phyloP scores from a whole-genome alignment of 2,113 vertebrate genomes.

The Charadrius vociferus region DNA sequence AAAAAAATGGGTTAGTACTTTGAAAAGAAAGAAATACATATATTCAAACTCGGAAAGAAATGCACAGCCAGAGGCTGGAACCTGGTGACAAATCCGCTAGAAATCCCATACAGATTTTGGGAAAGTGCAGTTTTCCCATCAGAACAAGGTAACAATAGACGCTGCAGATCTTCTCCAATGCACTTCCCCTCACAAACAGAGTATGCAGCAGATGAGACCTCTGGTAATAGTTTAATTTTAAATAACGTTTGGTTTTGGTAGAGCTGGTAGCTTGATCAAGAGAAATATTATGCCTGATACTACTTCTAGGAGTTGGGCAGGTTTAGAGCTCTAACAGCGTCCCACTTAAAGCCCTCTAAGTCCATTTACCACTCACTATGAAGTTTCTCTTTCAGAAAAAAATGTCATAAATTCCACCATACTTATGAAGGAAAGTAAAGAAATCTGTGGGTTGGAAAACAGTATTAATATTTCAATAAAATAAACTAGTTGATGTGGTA shows the following conservation, averaged over 20 bases:
- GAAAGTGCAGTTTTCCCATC: not conserved
- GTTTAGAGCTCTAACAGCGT: not conserved
- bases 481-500: constrained; percentile 20
- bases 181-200: not conserved
- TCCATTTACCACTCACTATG: not conserved
- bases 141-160: not conserved
- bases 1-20: not conserved
- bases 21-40: not conserved
- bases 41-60: not conserved
- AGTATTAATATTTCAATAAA: constrained; percentile 22
- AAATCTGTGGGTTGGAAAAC: not conserved
- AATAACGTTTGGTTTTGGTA: not conserved
- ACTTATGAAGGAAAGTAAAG: not conserved
- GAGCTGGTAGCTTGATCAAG: not conserved
- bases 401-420: not conserved
- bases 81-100: not conserved
- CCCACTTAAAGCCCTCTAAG: not conserved
- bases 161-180: not conserved
- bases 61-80: not conserved
- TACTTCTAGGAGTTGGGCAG: not conserved
- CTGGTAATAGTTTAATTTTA: not conserved
- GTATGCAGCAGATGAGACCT: not conserved
- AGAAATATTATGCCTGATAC: not conserved
- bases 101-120: not conserved
- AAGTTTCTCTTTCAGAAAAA: not conserved